Evolutionary conservation across 35 echinoderm and acorn worm genomes (phyloP), one percentile per base, ranked within the genome.

Genomic region (Stichopus chloronotus): DNA sequence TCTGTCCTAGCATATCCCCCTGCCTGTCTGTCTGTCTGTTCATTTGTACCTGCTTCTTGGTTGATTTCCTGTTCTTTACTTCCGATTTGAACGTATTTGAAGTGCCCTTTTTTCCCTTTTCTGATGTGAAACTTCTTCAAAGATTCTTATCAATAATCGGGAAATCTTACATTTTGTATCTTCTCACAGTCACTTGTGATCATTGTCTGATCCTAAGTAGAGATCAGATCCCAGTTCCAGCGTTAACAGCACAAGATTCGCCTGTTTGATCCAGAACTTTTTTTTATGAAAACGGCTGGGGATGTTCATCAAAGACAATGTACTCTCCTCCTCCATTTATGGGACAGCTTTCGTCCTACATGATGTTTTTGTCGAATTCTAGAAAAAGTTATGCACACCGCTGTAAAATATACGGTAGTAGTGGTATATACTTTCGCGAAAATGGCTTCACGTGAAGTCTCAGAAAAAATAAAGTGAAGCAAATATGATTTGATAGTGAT

Each of bases 121-220:
- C 69, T 14, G 14, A 61, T 14, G 8, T 61, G 8, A 10, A 61
- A 61, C 1, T 14, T 61, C 59, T 14, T 61, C 14, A 23, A 23
- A 84, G 82, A 85, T 16, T 85, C 55, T 72, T 52, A 71, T 72
- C 71, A 71, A 89, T 89, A 89, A 89, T 72, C 87, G 87, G 87
- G 65, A 11, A 65, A 89, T 89, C 52, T 89, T 63, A 63, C 87
- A 71, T 71, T 89, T 89, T 89, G 87, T 89, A 89, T 89, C 87
- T 89, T 89, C 60, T 71, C 87, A 89, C 87, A 89, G 87, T 89
- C 25, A 63, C 82, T 85, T n/a, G 55, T 85, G 82, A 89, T 89
- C 87, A 30, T 63, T 89, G 20, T 89, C 59, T 89, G 87, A 89
- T 89, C 22, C 55, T 83, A 89, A 85, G 61, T 89, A 72, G 71